Base-by-base conservation (phyloP, 2,113 vertebrate species). In the Prochilodus magdalenae region DNA sequence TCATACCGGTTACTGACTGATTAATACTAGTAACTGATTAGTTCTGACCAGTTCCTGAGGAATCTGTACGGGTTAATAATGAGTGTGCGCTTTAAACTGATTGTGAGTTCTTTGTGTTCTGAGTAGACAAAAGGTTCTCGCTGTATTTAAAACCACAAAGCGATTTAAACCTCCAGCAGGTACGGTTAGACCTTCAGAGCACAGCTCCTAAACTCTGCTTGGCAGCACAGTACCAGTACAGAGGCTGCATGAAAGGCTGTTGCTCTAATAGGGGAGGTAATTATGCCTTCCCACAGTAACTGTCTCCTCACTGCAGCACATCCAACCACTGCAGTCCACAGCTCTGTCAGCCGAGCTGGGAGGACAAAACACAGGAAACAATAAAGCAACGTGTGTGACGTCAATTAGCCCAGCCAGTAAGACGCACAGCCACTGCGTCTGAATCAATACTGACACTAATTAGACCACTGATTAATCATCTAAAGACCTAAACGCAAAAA, bases 361-460 rank as follows among this genome's bases (percentile, higher is more conserved):
- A 36, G 40, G 69, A 15, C n/a, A 16, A 29, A 5, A 20, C n/a
- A n/a, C 80, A 67, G 77, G 47, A 79, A 47, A 53, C 24, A 80
- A 77, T 79, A 75, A 75, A 71, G 72, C 67, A 65, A 71, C 57
- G 77, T 53, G 77, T 76, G 63, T 85, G 85, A 83, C 83, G 77
- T 80, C 78, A 83, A 83, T 88, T 88, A 85, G 81, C 71, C 75
- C 65, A 69, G 75, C 73, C 71, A 55, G 40, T 49, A 47, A 27
- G 77, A 75, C 55, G 33, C 24, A 66, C 59, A 78, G 63, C 36
- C 27, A 16, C 80, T 57, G 55, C 60, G 74, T 80, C 75, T 73
- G 82, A 65, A 80, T 65, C 73, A 72, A 30, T 76, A 71, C 81
- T 84, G 87, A 88, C 87, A 84, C 76, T 86, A 88, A 88, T 88